Evolutionary conservation across 92 coral and sea anemone genomes (phyloP).

Genomic region (Anthopleura xanthogrammica): DNA sequence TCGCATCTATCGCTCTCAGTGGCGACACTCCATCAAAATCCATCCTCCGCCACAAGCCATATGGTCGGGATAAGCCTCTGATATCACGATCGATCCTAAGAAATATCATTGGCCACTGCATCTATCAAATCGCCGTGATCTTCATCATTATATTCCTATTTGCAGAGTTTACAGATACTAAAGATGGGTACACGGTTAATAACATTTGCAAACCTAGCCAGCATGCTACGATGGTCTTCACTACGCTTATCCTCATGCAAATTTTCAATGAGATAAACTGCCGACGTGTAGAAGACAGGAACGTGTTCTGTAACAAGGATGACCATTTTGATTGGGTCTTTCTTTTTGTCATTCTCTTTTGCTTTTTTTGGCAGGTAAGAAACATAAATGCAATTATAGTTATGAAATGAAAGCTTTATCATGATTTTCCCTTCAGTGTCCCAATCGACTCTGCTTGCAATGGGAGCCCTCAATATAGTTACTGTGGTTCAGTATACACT

Average conservation of each 20-base stretch:
- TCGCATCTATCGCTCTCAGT: conserved; percentile 72
- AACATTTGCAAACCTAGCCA: conserved; percentile 82
- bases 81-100: conserved; percentile 66
- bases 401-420: too few species aligned
- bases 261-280: conserved; percentile 82
- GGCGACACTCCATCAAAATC: conserved; percentile 69
- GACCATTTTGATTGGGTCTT: conserved; percentile 50
- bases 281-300: conserved; percentile 70
- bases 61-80: conserved; percentile 78
- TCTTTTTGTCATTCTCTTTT: conserved; percentile 43
- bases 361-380: conserved; percentile 66
- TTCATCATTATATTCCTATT: conserved; percentile 66
- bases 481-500: too few species aligned
- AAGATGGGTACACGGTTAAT: conserved; percentile 66
- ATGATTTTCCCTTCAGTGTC: too few species aligned
- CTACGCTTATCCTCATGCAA: conserved; percentile 74
- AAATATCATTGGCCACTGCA: conserved; percentile 69
- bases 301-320: conserved; percentile 61
- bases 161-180: conserved; percentile 72
- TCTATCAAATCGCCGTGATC: conserved; percentile 65
- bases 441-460: too few species aligned
- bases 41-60: conserved; percentile 70
- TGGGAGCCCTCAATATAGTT: too few species aligned
- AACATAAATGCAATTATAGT: background rate
- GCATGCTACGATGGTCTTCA: conserved; percentile 87